Base-by-base conservation (phyloP, 2,888 invertebrate genomes). In the Macrosiphum euphorbiae region DNA sequence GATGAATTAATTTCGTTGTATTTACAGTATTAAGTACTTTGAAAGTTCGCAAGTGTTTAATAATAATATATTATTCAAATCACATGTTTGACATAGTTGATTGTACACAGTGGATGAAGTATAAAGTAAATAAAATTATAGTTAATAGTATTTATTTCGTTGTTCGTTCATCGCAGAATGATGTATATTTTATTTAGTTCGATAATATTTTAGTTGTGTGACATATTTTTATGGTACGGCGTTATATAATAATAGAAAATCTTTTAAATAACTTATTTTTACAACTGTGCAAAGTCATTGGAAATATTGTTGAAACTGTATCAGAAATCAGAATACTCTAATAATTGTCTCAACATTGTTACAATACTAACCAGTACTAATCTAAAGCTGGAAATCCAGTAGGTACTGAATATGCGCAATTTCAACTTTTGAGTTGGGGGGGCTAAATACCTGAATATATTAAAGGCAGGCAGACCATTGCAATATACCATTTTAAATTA, bases 11-110 rank as follows among this genome's bases (percentile, higher is more conserved):
- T 67, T n/a, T 16, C 5, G 16, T n/a, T 5, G n/a, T 67, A 67
- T 67, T 67, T 67, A 67, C 67, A 67, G n/a, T 67, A 67, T 67
- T 67, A 67, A 67, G n/a, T 67, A n/a, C n/a, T 67, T 67, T 67
- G n/a, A 78, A 35, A 78, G 13, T 67, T 67, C 16, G 3, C 67
- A 67, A 67, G 20, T 35, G 78, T 8, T 20, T 20, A 35, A 20
- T 35, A 20, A 35, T 35, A 20, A 35, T 78, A 78, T 78, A 78
- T 78, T 78, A 78, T 78, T 78, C 7, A 78, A 35, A 78, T 20
- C 5, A 78, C 13, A 78, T 78, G 35, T 20, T 35, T 35, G 20
- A 7, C 67, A 67, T 67, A 16, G 67, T 67, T 20, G 35, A 67
- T 35, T 35, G 2, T 35, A 35, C 8, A 35, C 20, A 20, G 7